A percentile compares a stretch with the other conserved stretches of the same genome.
These are phyloP conservation scores for Sogatella furcifera DNA, from an alignment of 1,140 invertebrate genomes.

Conservation along the genomic window DNA sequence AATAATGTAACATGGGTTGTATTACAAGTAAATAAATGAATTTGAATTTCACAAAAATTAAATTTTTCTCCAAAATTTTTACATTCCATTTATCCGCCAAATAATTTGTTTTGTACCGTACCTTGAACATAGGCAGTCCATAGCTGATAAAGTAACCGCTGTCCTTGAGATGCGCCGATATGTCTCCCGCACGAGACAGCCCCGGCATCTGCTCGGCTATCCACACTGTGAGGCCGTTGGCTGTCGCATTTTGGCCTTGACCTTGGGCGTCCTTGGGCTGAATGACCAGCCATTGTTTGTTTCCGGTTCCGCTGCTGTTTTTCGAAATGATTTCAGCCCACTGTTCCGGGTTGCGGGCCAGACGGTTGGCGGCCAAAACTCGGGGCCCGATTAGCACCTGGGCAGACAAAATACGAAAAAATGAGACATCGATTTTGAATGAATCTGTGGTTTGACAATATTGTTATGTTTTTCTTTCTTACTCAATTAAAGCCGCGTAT, in stretches of 20 bases:
- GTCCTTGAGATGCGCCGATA: slow-evolving; percentile 51
- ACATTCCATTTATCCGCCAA: too few relatives aligned
- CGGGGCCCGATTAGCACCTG: slow-evolving; percentile 66
- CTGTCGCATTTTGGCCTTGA: slow-evolving; percentile 7
- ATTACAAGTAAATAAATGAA: too few relatives aligned
- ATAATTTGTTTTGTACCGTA: slow-evolving; percentile 27
- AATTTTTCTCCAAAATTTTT: too few relatives aligned
- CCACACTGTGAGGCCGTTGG: slow-evolving; percentile 38
- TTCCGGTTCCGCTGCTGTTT: slow-evolving; percentile 73
- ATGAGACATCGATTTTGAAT: too few relatives aligned
- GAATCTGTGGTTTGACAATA: too few relatives aligned
- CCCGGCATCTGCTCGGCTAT: slow-evolving; percentile 77
- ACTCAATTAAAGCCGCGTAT: too few relatives aligned
- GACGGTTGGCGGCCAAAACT: slow-evolving; percentile 74
- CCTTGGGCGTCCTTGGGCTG: slow-evolving; percentile 40
- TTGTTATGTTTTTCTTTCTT: too few relatives aligned
- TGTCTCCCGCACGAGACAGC: slow-evolving; percentile 49
- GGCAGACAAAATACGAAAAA: not conserved
- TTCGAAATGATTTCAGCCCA: slow-evolving; percentile 54
- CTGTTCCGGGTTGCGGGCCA: slow-evolving; percentile 53
- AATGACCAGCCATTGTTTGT: slow-evolving; percentile 81
- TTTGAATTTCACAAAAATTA: too few relatives aligned
- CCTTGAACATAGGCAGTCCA: slow-evolving; percentile 64
- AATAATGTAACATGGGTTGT: too few relatives aligned
- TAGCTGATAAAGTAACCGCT: slow-evolving; percentile 67